Conservation (phyloP, 2,113 vertebrate genomes). For the Amblyopsis rosae region DNA sequence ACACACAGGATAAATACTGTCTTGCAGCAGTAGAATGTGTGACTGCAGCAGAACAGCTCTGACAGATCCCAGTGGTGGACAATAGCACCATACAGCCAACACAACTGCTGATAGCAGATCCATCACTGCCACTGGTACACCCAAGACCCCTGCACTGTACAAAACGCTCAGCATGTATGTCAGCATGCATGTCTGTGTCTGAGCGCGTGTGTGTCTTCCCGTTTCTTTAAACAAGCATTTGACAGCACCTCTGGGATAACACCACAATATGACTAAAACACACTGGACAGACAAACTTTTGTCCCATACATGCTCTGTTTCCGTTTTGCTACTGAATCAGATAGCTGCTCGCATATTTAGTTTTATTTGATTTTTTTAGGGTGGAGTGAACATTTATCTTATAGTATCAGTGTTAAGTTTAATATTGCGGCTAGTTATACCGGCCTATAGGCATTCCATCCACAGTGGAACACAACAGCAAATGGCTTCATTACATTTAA, state of each 20-base stretch:
- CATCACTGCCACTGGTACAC: constrained; percentile 68
- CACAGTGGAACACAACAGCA: too few species aligned
- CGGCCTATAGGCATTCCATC: too few species aligned
- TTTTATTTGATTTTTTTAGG: too few species aligned
- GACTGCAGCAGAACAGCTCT: constrained; percentile 61
- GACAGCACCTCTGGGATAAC: constrained; percentile 29
- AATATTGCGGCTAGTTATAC: too few species aligned
- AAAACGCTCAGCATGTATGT: constrained; percentile 44
- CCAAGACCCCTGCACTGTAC: constrained; percentile 52
- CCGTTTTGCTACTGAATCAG: constrained; percentile 15
- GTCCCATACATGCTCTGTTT: constrained; percentile 43
- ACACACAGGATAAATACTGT: constrained; percentile 28
- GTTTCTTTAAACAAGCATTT: constrained; percentile 7
- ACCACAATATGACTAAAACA: constrained; percentile 23
- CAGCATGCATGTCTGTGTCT: constrained; percentile 1
- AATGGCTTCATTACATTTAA: too few species aligned
- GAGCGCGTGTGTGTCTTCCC: not conserved
- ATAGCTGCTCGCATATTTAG: not conserved
- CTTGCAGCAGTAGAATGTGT: constrained; percentile 58
- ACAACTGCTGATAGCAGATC: constrained; percentile 64
- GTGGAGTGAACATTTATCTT: too few species aligned
- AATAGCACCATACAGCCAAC: constrained; percentile 50
- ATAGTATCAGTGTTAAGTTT: too few species aligned
- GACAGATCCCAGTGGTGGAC: constrained; percentile 64
- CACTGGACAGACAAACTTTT: constrained; percentile 3